Base-by-base conservation (phyloP, 1,140 invertebrate genomes). In the Harpegnathos saltator region DNA sequence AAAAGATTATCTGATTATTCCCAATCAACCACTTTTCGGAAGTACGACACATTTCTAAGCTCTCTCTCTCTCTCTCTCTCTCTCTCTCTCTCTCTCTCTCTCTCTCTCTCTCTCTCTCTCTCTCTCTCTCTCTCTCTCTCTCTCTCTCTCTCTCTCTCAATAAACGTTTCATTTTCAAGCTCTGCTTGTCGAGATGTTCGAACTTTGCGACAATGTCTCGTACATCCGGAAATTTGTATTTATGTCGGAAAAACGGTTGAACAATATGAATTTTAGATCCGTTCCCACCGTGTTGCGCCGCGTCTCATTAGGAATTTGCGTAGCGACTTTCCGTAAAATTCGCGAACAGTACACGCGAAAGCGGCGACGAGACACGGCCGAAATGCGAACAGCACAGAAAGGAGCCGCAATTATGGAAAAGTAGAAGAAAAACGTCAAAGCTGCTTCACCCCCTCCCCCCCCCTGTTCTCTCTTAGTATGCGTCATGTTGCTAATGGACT, bases 401-500 rank as follows among this genome's bases (percentile, higher is more conserved):
- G n/a, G 11, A 69, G 17, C 2, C 14, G 52, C 33, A 24, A 58
- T 80, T 80, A 80, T n/a, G 38, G 56, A 69, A 69, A 59, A 58
- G 9, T 69, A 22, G 66, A 78, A 26, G 29, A 68, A 68, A 48
- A 29, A 54, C 14, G 24, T 80, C 52, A 29, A 80, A 80, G 33
- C 14, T 3, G 29, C 29, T 5, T 33, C 38, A 5, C 38, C 38
- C 38, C 38, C 38, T 59, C 33, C 58, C 38, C 7, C 33, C 22
- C 69, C 1, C 54, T 9, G n/a, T 50, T 22, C 1, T 52, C n/a
- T 17, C 5, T 52, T 17, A 11, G 5, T 22, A 59, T 58, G 38
- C 69, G 63, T 77, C 61, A 80, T 19, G 24, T 71, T 80, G 14
- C 66, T 80, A 71, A 80, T 71, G 65, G 50, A 58, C 29, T 69